Conservation (phyloP, 2,888 invertebrate genomes). For the Drosophila algonquin region DNA sequence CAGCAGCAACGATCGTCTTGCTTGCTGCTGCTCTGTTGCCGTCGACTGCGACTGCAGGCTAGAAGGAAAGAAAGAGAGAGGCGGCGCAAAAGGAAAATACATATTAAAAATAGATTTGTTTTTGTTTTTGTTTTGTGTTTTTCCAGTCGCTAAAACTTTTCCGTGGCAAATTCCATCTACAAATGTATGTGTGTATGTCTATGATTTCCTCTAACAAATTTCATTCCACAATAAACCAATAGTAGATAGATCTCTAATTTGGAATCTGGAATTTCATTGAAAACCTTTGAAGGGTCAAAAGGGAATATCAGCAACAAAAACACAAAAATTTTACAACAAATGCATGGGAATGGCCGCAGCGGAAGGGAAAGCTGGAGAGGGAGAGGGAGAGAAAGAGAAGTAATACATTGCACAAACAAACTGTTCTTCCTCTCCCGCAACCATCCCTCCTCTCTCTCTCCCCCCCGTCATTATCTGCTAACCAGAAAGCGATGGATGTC, state of each 20-base stretch:
- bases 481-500: neutral
- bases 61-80: neutral
- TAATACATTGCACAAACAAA: neutral
- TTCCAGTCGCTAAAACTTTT: neutral
- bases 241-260: too few species aligned
- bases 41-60: neutral
- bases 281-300: too few species aligned
- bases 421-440: neutral
- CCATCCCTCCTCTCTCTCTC: too few species aligned
- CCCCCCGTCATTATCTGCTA: neutral
- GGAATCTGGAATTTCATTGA: too few species aligned
- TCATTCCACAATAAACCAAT: too few species aligned
- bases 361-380: neutral
- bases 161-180: too few species aligned
- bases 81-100: neutral
- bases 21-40: constrained; percentile 38
- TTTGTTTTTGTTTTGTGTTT: neutral
- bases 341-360: neutral
- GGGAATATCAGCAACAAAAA: constrained; percentile 8
- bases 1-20: constrained; percentile 17
- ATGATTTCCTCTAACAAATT: too few species aligned
- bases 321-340: constrained; percentile 13
- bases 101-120: neutral
- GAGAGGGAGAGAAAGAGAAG: neutral
- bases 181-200: too few species aligned